phyloP scores from a whole-genome alignment of 2,113 vertebrate species.

The Hemibagrus wyckioides region DNA sequence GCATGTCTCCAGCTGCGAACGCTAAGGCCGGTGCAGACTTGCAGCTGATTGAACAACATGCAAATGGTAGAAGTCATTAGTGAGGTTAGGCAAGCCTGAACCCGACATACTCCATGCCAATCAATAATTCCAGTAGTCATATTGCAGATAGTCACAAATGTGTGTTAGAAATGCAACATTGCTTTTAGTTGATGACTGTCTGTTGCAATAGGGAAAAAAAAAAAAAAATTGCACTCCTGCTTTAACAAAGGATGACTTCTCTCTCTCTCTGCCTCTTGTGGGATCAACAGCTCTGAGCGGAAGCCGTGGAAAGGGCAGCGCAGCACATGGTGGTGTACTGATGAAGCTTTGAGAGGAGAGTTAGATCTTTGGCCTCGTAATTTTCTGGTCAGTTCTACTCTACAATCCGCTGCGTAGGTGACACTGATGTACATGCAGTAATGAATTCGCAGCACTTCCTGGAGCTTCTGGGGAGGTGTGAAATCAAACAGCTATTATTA shows the following conservation, averaged over 20 bases:
- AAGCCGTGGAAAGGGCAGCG: not conserved
- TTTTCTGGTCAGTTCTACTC: slow-evolving; percentile 32
- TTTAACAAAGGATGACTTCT: slow-evolving; percentile 11
- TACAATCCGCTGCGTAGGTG: not conserved
- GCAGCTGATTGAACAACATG: slow-evolving; percentile 17
- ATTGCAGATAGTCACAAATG: not conserved
- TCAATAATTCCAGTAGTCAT: not conserved
- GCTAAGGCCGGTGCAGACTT: slow-evolving; percentile 8
- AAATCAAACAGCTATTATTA: slow-evolving; percentile 51
- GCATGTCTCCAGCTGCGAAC: slow-evolving; percentile 34
- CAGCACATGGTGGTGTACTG: not conserved
- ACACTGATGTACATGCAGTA: slow-evolving; percentile 35
- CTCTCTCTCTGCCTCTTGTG: not conserved
- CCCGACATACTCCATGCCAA: not conserved
- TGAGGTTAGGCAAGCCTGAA: not conserved
- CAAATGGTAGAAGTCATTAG: slow-evolving; percentile 19
- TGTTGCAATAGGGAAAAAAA: not conserved
- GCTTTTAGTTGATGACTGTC: not conserved
- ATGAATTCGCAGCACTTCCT: slow-evolving; percentile 32
- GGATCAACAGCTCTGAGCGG: not conserved
- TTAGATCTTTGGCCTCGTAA: slow-evolving; percentile 30
- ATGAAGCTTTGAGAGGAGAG: not conserved
- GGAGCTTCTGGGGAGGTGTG: slow-evolving; percentile 44
- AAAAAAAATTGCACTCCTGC: not conserved
- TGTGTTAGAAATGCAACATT: not conserved